These are phyloP conservation scores for Bombus affinis DNA, from an alignment of 1,140 invertebrate genomes.

Conservation along the genomic window DNA sequence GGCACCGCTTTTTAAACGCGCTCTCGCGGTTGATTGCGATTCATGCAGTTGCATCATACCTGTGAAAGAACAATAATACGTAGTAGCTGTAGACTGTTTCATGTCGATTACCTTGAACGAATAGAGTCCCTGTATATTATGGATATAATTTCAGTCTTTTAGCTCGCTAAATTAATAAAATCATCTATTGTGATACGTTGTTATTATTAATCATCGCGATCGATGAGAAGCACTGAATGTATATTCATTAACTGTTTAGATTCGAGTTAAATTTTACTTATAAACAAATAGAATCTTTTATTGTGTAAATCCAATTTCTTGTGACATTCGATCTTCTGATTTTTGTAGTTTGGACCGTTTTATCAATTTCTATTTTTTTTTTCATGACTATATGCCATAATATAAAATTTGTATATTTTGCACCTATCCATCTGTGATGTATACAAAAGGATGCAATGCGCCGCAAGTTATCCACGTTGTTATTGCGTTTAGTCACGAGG, in stretches of 20 bases:
- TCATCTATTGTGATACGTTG: neutral
- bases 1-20: neutral
- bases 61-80: slow-evolving; percentile 14
- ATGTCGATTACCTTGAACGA: slow-evolving; percentile 34
- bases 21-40: slow-evolving; percentile 17
- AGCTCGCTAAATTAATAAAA: neutral
- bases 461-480: slow-evolving; percentile 10
- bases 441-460: neutral
- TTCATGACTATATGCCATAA: too few relatives aligned
- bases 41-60: slow-evolving; percentile 38
- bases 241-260: neutral
- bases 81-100: neutral
- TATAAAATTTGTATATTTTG: neutral
- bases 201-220: neutral
- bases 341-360: neutral
- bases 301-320: neutral
- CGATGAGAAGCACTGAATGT: neutral
- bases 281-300: neutral
- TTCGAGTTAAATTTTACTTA: too few relatives aligned
- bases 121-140: neutral
- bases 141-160: neutral
- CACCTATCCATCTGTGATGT: too few relatives aligned
- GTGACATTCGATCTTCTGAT: too few relatives aligned
- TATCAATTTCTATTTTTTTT: neutral
- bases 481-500: slow-evolving; percentile 48